Percentiles rank a stretch among this genome's conserved stretches.
These are phyloP conservation scores for Intellagama lesueurii DNA, from an alignment of 2,797 vertebrate species.

Conservation along the genomic window DNA sequence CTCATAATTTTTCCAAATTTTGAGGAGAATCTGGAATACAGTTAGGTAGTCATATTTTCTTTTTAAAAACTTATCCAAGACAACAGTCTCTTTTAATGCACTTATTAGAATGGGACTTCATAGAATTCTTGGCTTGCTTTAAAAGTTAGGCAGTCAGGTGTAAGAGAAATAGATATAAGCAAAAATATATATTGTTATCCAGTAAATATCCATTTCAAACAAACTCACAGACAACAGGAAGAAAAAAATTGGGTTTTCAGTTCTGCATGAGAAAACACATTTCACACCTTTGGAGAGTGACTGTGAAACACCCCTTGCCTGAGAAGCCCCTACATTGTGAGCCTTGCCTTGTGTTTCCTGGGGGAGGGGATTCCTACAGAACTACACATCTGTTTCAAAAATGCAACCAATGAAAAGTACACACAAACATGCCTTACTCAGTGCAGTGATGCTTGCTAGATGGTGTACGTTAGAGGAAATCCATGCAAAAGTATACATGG, in stretches of 20 bases:
- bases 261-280: neutral
- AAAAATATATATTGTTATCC: neutral
- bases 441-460: neutral
- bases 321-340: neutral
- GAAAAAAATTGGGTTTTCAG: neutral
- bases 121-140: neutral
- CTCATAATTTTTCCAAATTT: no score
- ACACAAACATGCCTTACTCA: neutral
- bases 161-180: neutral
- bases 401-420: neutral
- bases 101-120: neutral
- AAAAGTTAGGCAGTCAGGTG: neutral
- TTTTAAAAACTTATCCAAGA: neutral
- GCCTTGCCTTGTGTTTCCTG: neutral
- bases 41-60: neutral
- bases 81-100: neutral
- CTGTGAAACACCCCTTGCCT: neutral
- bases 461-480: neutral
- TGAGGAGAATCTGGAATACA: no score
- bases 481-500: neutral
- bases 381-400: neutral
- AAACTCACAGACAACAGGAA: neutral
- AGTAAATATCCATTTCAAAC: neutral
- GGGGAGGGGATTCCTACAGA: neutral
- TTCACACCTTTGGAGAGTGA: neutral